Evolutionary conservation across 2,113 vertebrate species (phyloP), one percentile per base, ranked within the genome.

Genomic region (Pyrgilauda ruficollis): DNA sequence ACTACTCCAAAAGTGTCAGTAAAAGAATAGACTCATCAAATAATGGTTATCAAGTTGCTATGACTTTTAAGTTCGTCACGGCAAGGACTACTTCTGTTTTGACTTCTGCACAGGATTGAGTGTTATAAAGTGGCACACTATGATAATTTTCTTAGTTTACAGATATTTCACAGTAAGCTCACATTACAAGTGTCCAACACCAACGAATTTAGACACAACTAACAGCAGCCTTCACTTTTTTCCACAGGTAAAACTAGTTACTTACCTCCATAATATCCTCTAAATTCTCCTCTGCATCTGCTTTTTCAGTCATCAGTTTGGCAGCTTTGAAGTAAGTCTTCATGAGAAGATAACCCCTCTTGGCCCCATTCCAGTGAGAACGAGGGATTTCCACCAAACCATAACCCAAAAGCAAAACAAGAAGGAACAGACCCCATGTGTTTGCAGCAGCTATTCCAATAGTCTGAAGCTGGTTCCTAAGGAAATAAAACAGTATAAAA

Each of bases 381-480:
- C 99, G 98, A 2, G 99, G 99, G 87, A 99, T 99, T 96, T 99
- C 99, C 58, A 99, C 99, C 96, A 99, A 97, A 49, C 99, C 99
- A 11, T 99, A 99, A 30, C 99, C 99, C 95, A 99, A 94, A 93
- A 99, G 95, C 87, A 99, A 94, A 76, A 99, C 99, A 33, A 99
- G 98, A 81, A 99, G 98, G 93, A 99, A 99, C 4, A 99, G 98
- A 62, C 99, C 99, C 99, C 99, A 99, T 3, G 99, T 99, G 91
- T 99, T 99, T 73, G 99, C 99, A 58, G 99, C 98, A 8, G 99
- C 98, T 89, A 99, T 99, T 46, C 99, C 98, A 62, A 99, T 99
- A 27, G 98, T 99, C 94, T 99, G 98, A 72, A 99, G 98, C 16
- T 99, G 98, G 62, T 90, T 97, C 98, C 99, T 99, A 93, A 89